Conservation (phyloP, 2,113 vertebrate species). For the Grallaria varia region DNA sequence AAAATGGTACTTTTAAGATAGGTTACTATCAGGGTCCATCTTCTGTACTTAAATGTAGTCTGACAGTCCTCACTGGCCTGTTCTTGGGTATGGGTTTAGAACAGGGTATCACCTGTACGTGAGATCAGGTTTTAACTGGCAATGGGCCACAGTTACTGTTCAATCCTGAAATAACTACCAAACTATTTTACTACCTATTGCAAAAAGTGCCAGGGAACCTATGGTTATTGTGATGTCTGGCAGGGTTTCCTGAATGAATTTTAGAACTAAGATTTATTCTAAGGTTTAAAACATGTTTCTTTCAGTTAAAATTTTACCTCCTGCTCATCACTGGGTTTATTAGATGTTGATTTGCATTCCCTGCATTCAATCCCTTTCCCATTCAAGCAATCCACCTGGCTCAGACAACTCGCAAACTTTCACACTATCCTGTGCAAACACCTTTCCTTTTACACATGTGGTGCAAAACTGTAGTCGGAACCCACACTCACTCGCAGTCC, state of each 20-base stretch:
- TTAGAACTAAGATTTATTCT: not conserved
- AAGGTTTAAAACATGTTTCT: not conserved
- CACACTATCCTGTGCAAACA: not conserved
- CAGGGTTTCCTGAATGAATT: not conserved
- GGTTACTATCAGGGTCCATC: not conserved
- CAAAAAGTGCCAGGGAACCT: not conserved
- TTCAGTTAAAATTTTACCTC: not conserved
- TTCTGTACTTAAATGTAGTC: not conserved
- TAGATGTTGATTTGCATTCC: not conserved
- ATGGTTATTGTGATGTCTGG: not conserved
- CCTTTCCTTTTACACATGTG: not conserved
- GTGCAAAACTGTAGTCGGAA: not conserved
- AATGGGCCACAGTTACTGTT: not conserved
- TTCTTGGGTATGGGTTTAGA: not conserved
- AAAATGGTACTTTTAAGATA: not conserved
- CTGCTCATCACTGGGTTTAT: not conserved
- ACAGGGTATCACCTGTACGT: not conserved
- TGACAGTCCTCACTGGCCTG: not conserved
- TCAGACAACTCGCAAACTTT: not conserved
- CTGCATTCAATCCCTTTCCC: not conserved
- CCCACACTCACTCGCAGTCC: not conserved
- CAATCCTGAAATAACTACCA: fast-evolving
- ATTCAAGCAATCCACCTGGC: not conserved
- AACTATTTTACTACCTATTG: not conserved
- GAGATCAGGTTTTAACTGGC: not conserved